A percentile compares a stretch with the other conserved stretches of the same genome.
These are phyloP conservation scores for Caenorhabditis auriculariae DNA, from an alignment of 2,888 invertebrate species.

Conservation along the genomic window DNA sequence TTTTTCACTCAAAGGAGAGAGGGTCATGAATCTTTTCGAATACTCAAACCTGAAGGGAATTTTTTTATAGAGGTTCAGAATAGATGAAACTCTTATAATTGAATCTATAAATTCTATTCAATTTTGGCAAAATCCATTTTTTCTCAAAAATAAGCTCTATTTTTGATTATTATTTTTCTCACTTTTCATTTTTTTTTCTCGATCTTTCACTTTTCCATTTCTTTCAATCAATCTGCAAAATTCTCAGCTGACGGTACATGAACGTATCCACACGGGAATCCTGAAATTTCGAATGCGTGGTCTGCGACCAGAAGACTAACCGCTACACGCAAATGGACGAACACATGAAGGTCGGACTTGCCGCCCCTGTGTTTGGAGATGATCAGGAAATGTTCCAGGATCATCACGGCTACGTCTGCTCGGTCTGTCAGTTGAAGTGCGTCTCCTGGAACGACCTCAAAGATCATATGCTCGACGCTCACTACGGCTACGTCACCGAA, in stretches of 20 bases:
- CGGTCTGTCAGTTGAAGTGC: conserved; percentile 57
- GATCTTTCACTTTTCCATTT: no score
- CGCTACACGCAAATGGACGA: conserved; percentile 59
- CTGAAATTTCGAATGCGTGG: conserved; percentile 62
- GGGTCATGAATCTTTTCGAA: no score
- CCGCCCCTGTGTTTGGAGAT: no score
- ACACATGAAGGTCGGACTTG: conserved; percentile 46
- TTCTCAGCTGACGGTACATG: conserved; percentile 59
- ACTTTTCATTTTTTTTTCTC: no score
- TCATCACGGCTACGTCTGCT: conserved; percentile 62
- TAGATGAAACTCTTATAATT: background rate
- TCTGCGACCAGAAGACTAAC: conserved; percentile 50
- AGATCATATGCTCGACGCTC: conserved; percentile 60
- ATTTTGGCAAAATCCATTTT: no score
- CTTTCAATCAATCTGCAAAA: no score
- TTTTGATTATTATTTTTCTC: no score
- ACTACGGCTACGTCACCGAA: conserved; percentile 61
- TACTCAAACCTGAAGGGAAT: no score
- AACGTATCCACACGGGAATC: conserved; percentile 64
- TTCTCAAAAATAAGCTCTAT: no score
- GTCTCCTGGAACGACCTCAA: conserved; percentile 62
- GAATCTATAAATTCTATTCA: no score
- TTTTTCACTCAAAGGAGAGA: no score
- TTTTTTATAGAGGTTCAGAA: background rate
- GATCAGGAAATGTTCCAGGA: conserved; percentile 36